Evolutionary conservation across 1,140 invertebrate genomes (phyloP), one percentile per base, ranked within the genome.

Genomic region (Nephila pilipes): DNA sequence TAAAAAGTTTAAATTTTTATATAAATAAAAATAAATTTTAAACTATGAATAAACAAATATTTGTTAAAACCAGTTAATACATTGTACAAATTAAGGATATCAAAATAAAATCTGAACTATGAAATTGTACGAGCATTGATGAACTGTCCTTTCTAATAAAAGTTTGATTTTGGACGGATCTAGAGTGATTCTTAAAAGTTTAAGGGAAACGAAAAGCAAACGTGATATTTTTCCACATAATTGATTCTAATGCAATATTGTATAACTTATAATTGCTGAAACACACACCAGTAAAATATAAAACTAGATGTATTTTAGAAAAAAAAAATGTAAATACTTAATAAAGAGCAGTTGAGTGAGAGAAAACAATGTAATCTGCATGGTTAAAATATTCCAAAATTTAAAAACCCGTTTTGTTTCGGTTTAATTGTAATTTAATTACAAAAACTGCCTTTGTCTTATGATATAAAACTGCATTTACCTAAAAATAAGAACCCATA

Each of bases 151-250:
- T 75, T 14, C 69, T 81, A 81, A 81, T 81, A 81, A 81, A 81
- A 81, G 29, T 81, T 25, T 81, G 46, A 55, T 55, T 81, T 81
- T 81, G 80, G 80, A 81, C 80, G 80, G 80, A 81, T 54, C 80
- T 81, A 81, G 80, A 54, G 80, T 81, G 38, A 81, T 81, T 81
- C n/a, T 81, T 54, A 81, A 81, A 46, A 75, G 80, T 81, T 25
- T 6, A 12, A 54, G 38, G 16, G 54, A 81, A 81, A 20, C 2
- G n/a, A 54, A 55, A 81, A 36, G 69, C 6, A n/a, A 3, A 54
- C 20, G 22, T 81, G 4, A 14, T 46, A 81, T 20, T 36, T 81
- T 81, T n/a, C 18, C 38, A 81, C 25, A 54, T 22, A 2, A 81
- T 4, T 16, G 2, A 36, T 29, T 81, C 25, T 81, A 38, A 46